phyloP scores from a whole-genome alignment of 1,140 invertebrate species.

The Apis laboriosa region DNA sequence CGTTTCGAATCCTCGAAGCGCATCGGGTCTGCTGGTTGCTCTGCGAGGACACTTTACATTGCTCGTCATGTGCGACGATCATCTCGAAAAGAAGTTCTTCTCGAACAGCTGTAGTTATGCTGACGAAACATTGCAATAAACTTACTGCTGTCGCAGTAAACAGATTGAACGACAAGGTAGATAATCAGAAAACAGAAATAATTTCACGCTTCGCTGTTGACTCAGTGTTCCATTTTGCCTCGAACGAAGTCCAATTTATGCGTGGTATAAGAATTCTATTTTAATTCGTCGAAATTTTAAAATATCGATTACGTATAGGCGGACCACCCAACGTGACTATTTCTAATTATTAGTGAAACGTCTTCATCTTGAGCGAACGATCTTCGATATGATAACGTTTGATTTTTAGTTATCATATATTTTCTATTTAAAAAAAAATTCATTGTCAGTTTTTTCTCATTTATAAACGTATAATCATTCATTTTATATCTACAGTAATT shows the following conservation, averaged over 20 bases:
- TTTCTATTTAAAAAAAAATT: too few relatives aligned
- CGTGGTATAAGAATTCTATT: background rate
- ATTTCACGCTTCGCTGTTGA: background rate
- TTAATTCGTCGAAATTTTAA: background rate
- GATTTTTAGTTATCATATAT: too few relatives aligned
- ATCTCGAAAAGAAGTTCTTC: background rate
- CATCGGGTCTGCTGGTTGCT: background rate
- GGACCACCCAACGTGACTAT: too few relatives aligned
- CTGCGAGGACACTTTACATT: too few relatives aligned
- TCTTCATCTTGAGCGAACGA: too few relatives aligned
- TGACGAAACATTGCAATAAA: constrained; percentile 6
- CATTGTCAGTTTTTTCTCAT: too few relatives aligned
- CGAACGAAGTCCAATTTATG: too few relatives aligned
- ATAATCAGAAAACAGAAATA: background rate
- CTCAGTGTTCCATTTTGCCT: background rate
- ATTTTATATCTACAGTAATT: too few relatives aligned
- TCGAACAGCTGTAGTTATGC: constrained; percentile 35
- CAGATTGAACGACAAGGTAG: background rate
- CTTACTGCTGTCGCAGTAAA: background rate
- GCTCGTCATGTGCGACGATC: background rate
- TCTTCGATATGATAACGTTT: too few relatives aligned
- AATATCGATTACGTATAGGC: background rate
- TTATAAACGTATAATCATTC: too few relatives aligned
- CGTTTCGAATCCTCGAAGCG: background rate
- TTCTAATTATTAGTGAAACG: too few relatives aligned